phyloP scores from a whole-genome alignment of 2,888 invertebrate genomes.

The Vanessa cardui region DNA sequence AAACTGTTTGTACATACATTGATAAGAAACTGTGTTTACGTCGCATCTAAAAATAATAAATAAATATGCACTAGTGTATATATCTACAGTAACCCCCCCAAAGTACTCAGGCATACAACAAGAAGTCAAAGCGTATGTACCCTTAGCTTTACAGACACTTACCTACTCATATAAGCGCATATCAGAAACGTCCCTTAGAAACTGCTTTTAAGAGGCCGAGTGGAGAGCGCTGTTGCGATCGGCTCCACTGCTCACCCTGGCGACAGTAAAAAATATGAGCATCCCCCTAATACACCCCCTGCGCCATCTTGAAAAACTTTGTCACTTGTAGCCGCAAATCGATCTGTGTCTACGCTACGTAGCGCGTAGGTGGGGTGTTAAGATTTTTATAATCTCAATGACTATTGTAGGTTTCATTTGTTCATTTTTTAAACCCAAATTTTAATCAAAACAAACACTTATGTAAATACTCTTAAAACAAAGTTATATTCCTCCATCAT shows the following conservation, averaged over 20 bases:
- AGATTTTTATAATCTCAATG: constrained; percentile 19
- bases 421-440: background rate
- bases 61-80: background rate
- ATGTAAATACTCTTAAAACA: background rate
- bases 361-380: constrained; percentile 36
- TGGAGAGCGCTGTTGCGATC: constrained; percentile 81
- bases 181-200: constrained; percentile 67
- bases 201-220: constrained; percentile 79
- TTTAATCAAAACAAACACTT: background rate
- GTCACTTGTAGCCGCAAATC: constrained; percentile 80
- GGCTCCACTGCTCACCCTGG: constrained; percentile 80
- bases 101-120: constrained; percentile 37
- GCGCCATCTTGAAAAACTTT: constrained; percentile 81
- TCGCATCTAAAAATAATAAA: background rate
- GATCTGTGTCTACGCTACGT: constrained; percentile 73
- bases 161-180: constrained; percentile 62
- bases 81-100: background rate
- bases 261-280: constrained; percentile 83
- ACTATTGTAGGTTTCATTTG: constrained; percentile 2
- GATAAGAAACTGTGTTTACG: background rate
- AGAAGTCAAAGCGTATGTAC: constrained; percentile 49
- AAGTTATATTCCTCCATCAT: too few relatives aligned
- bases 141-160: constrained; percentile 59
- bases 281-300: constrained; percentile 63
- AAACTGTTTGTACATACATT: background rate